Evolutionary conservation across 2,113 vertebrate species (phyloP).

Genomic region (Lampris megalopsis): DNA sequence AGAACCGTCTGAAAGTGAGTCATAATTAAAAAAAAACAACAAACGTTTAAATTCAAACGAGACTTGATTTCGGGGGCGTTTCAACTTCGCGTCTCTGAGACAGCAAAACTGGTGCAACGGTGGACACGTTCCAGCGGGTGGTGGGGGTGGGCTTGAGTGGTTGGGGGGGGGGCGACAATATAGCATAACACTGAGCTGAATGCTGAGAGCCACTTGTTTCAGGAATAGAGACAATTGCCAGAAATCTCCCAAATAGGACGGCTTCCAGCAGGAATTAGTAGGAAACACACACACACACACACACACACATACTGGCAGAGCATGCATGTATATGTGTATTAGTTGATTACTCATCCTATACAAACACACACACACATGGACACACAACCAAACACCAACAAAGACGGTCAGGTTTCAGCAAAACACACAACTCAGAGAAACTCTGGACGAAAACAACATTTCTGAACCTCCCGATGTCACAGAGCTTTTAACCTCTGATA

Average conservation of each 20-base stretch:
- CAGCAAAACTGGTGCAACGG: conserved; percentile 38
- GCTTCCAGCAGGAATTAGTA: conserved; percentile 60
- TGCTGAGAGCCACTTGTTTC: conserved; percentile 34
- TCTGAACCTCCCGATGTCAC: background rate
- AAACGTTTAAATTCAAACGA: too few relatives aligned
- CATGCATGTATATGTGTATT: too few relatives aligned
- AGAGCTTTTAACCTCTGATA: conserved; percentile 31
- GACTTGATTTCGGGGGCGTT: too few relatives aligned
- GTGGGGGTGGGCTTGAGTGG: background rate
- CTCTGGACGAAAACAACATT: background rate
- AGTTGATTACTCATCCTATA: background rate
- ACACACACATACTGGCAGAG: background rate
- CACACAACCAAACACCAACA: background rate
- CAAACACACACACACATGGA: conserved; percentile 1
- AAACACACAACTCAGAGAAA: background rate
- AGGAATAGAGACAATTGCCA: conserved; percentile 59
- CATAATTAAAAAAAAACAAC: too few relatives aligned
- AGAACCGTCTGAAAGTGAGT: too few relatives aligned
- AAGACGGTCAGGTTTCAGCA: background rate
- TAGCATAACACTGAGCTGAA: conserved; percentile 16
- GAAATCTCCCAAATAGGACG: conserved; percentile 59
- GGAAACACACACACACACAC: conserved; percentile 22
- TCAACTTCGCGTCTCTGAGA: conserved; percentile 7
- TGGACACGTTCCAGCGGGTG: conserved; percentile 33
- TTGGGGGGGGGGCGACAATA: conserved; percentile 6